Base-by-base conservation (phyloP, 2,113 vertebrate species). In the Manacus vitellinus region DNA sequence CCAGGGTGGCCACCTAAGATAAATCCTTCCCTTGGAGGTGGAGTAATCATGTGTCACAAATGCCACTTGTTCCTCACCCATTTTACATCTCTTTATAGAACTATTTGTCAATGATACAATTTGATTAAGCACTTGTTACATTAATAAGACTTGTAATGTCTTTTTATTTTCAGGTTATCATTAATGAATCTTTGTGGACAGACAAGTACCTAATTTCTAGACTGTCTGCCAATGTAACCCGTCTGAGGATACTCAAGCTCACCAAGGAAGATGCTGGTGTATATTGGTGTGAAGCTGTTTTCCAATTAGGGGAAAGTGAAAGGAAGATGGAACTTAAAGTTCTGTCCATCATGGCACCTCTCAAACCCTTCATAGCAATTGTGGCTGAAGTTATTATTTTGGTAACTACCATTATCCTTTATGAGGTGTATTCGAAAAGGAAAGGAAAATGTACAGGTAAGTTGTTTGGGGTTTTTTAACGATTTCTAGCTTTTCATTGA, bases 281-380 rank as follows among this genome's bases (percentile, higher is more conserved):
- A 67, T 99, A 98, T 84, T 95, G 89, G 89, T 99, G 99, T 81
- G 97, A 91, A 1, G 99, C 99, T 0, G 30, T 90, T 43, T 99
- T 99, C 85, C 51, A 71, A 14, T 78, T 99, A 46, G 95, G 97
- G 12, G 91, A 82, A 59, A 97, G 96, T 1, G 79, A 94, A 85
- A 67, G 90, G 10, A 93, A 35, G 0, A 20, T 98, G 78, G 46
- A 98, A 4, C 96, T 99, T 22, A 98, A 71, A 59, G 98, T 99
- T 58, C 97, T 99, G 63, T 98, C 97, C 44, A 95, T 98, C 51
- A 18, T 94, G 27, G 98, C 97, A 67, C 99, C 99, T n/a, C 98
- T 99, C 75, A 99, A 99, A 88, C 98, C 98, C 2, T 99, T 99
- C 89, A 8, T 99, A 8, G 98, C 67, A 65, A 97, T 99, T 75